Base-by-base conservation (phyloP, 2,113 vertebrate species). In the Ranitomeya imitator region DNA sequence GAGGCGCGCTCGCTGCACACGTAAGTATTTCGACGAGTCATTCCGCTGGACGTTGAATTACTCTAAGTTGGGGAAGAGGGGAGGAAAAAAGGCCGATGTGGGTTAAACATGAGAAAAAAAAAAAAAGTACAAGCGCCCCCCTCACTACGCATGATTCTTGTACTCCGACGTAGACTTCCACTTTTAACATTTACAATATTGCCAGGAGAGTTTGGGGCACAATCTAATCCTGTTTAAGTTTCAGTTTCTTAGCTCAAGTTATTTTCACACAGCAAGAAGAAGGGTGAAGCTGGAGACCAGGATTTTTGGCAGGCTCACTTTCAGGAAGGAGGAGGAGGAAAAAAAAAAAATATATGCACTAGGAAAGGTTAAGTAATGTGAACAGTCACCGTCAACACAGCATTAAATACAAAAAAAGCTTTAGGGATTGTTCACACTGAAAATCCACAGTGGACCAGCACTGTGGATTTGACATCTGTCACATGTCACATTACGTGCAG, bases 21-120 rank as follows among this genome's bases (percentile, higher is more conserved):
- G 0, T 99, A 99, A 0, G 98, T 99, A 93, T 99, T 99, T 92
- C 98, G 96, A 83, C 98, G 93, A 3, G 97, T 97, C 97, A 99
- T 99, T 16, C 98, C 97, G 65, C 96, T 97, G 5, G 97, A 97
- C 67, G 96, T 94, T 4, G 96, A 91, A 90, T 94, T 98, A 93
- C 95, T 99, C 98, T 99, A 93, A 92, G 91, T 85, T 1, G 54
- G 92, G 0, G 90, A 19, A 12, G 60, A 52, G 92, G 0, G 90
- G 21, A 12, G 60, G 5, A 45, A 45, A 45, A 4, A 45, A 45
- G 37, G 37, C 37, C 2, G 16, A 7, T 1, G 23, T 11, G 8
- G 59, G 7, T 81, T 59, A 81, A 0, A 45, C n/a, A 67, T 11
- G 23, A 23, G 8, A 69, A 2, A 74, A 45, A 7, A 15, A 51